These are phyloP conservation scores for Hydraecia micacea DNA, from an alignment of 2,888 invertebrate species.

Conservation along the genomic window DNA sequence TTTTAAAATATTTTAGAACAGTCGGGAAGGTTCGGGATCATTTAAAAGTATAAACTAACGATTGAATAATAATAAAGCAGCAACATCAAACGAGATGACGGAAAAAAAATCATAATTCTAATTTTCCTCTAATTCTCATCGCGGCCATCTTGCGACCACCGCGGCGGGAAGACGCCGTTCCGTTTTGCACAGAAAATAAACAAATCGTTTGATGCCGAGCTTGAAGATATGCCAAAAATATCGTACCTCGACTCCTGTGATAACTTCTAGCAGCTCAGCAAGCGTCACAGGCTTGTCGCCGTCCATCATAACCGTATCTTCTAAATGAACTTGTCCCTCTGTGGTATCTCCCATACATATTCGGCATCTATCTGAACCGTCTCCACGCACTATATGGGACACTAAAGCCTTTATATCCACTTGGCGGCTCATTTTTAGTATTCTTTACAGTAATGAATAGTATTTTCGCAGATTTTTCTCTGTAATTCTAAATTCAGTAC, in stretches of 20 bases:
- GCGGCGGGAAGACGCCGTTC: conserved; percentile 84
- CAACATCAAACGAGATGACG: conserved; percentile 52
- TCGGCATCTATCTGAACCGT: conserved; percentile 85
- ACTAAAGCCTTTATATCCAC: conserved; percentile 85
- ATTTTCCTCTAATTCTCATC: conserved; percentile 2
- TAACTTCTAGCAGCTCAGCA: conserved; percentile 82
- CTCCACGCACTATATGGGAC: conserved; percentile 86
- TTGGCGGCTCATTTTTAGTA: conserved; percentile 80
- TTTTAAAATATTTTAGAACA: neutral
- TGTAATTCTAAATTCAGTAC: conserved; percentile 29
- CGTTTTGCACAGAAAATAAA: conserved; percentile 85
- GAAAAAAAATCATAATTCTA: neutral
- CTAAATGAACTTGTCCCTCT: conserved; percentile 85
- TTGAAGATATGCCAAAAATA: conserved; percentile 47
- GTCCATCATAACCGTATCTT: conserved; percentile 87
- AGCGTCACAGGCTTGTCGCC: conserved; percentile 84
- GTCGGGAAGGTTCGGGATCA: neutral
- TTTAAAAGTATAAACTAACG: neutral
- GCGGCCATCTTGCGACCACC: conserved; percentile 79
- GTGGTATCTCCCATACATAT: conserved; percentile 88
- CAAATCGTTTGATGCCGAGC: conserved; percentile 70
- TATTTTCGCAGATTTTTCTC: conserved; percentile 14
- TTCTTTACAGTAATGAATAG: conserved; percentile 17
- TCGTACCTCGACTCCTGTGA: conserved; percentile 86
- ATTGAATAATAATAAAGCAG: conserved; percentile 9